Evolutionary conservation across 2,113 vertebrate species (phyloP).

Genomic region (Rhea americana): DNA sequence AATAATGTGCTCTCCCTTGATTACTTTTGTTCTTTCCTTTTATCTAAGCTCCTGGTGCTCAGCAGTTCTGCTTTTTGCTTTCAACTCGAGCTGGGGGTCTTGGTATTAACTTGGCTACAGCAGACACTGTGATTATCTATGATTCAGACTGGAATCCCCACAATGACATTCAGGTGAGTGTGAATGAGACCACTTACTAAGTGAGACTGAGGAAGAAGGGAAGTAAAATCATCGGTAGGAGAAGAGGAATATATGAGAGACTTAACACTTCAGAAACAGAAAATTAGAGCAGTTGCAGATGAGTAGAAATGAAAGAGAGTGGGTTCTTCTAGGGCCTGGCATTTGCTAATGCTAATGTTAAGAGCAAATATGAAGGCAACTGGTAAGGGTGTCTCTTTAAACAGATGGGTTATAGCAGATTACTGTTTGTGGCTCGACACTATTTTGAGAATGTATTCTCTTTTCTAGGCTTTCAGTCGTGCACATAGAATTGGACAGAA

Average conservation of each 20-base stretch:
- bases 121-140: slow-evolving; percentile 97
- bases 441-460: background rate
- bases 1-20: background rate
- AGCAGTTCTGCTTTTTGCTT: slow-evolving; percentile 96
- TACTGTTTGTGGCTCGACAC: background rate
- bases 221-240: background rate
- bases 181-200: background rate
- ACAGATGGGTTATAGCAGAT: background rate
- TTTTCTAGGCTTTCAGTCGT: slow-evolving; percentile 92
- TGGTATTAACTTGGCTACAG: slow-evolving; percentile 96
- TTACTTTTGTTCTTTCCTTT: background rate
- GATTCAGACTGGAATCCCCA: slow-evolving; percentile 99
- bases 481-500: slow-evolving; percentile 98
- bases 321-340: background rate
- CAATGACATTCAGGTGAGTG: slow-evolving; percentile 96
- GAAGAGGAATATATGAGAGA: background rate
- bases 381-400: background rate
- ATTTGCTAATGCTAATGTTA: background rate
- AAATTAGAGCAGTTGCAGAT: background rate
- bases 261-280: background rate
- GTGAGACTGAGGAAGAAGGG: background rate
- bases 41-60: slow-evolving; percentile 90
- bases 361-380: background rate
- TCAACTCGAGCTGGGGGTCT: slow-evolving; percentile 96
- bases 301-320: background rate